These are phyloP conservation scores for Oncorhynchus nerka DNA, from an alignment of 2,113 vertebrate species.

Conservation along the genomic window DNA sequence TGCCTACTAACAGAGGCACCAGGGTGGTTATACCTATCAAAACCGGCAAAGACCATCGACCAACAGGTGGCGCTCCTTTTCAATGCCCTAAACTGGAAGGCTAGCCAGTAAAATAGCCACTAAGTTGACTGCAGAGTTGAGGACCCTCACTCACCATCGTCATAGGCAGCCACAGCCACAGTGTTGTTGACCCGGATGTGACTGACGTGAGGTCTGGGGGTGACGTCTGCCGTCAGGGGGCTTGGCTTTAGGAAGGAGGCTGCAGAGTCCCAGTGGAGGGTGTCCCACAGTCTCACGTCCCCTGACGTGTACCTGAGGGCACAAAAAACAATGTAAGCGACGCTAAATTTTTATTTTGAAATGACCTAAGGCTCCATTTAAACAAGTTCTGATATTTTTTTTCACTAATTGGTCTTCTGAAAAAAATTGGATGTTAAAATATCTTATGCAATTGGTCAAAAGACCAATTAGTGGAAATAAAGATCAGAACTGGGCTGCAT, in stretches of 20 bases:
- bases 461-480: no score
- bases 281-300: slow-evolving; percentile 93
- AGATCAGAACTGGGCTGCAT: background rate
- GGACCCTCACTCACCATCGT: slow-evolving; percentile 80
- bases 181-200: slow-evolving; percentile 86
- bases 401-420: no score
- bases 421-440: no score
- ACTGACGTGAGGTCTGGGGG: slow-evolving; percentile 77
- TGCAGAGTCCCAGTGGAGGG: slow-evolving; percentile 85
- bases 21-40: no score
- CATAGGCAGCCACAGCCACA: slow-evolving; percentile 87
- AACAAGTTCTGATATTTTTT: no score
- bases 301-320: slow-evolving; percentile 88
- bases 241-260: slow-evolving; percentile 80
- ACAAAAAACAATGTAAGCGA: slow-evolving; percentile 2
- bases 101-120: background rate
- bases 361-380: background rate
- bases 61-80: background rate
- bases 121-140: background rate
- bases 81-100: no score
- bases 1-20: no score
- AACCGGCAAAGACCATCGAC: no score
- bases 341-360: no score
- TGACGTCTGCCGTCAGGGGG: slow-evolving; percentile 63
- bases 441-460: no score